Evolutionary conservation across 2,797 vertebrate species (phyloP).

Genomic region (Muscicapa comitata): DNA sequence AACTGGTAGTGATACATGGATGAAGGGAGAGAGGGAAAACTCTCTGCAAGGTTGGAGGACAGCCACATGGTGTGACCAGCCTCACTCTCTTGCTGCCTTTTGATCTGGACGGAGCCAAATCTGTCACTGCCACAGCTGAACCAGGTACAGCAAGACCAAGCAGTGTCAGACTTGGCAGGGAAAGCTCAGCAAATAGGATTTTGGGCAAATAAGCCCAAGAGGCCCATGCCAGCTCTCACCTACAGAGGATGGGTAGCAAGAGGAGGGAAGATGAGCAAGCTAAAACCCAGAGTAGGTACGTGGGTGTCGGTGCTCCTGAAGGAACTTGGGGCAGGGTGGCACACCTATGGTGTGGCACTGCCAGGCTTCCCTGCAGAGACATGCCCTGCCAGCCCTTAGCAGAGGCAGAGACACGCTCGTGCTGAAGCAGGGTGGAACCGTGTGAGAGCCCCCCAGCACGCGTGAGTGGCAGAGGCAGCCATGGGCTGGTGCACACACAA

Average conservation of each 20-base stretch:
- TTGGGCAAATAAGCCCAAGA: not conserved
- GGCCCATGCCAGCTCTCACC: not conserved
- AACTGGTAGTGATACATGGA: not conserved
- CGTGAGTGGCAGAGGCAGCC: not conserved
- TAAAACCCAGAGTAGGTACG: not conserved
- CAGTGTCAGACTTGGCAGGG: not conserved
- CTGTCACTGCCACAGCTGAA: not conserved
- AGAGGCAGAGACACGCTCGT: not conserved
- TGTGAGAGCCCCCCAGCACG: not conserved
- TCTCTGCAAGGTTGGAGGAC: not conserved
- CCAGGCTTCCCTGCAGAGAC: not conserved
- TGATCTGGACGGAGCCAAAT: not conserved
- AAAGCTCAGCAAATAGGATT: not conserved
- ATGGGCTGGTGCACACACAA: not conserved
- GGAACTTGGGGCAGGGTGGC: not conserved
- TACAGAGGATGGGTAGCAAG: not conserved
- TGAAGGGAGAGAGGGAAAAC: not conserved
- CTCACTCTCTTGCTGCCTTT: not conserved
- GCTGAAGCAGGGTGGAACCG: not conserved
- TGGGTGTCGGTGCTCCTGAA: not conserved
- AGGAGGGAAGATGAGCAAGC: not conserved
- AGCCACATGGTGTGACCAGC: accelerated
- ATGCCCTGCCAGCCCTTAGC: not conserved
- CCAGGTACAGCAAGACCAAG: not conserved
- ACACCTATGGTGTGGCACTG: not conserved